Evolutionary conservation across 2,797 vertebrate species (phyloP), one percentile per base, ranked within the genome.

Genomic region (Chelon labrosus): DNA sequence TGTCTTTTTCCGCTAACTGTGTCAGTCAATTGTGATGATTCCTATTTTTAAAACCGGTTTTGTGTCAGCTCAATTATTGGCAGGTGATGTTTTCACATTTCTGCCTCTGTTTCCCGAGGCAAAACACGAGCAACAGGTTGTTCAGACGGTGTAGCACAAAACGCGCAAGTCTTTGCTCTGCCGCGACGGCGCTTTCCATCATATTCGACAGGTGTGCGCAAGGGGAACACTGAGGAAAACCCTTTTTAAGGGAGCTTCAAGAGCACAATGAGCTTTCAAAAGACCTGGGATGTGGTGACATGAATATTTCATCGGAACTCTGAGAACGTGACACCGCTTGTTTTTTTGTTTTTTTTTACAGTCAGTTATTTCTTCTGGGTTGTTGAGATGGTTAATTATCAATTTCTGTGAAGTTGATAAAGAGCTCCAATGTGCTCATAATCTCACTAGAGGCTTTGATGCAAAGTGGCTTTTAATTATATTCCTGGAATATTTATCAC

Each of bases 321-420:
- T 19, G 53, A 66, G 63, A 77, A 68, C 72, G 25, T 44, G 62
- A 68, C 63, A 65, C 35, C 56, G 55, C 17, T 75, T 84, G 39
- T 73, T 71, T 72, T 62, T 49, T 50, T 17, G 4, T 27, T 17
- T 64, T 66, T 25, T 31, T 27, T 16, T 51, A 12, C 35, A 42
- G 62, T 68, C 16, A 31, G 59, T 75, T 77, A 72, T 77, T 53
- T 79, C 53, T 61, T 58, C 17, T 31, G 52, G 60, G 56, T 71
- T 55, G 58, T 77, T 68, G 59, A 77, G 59, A 54, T 76, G 42
- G 65, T 74, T 87, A 71, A 87, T 89, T 84, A 86, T 80, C 61
- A 20, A 74, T 78, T 77, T 72, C 16, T 67, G 65, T 62, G 51
- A 66, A 62, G 51, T 63, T 58, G 58, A 72, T 84, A 77, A 74